These are phyloP conservation scores for Drosophila virilis DNA, from an alignment of 1,140 invertebrate genomes.

Conservation along the genomic window DNA sequence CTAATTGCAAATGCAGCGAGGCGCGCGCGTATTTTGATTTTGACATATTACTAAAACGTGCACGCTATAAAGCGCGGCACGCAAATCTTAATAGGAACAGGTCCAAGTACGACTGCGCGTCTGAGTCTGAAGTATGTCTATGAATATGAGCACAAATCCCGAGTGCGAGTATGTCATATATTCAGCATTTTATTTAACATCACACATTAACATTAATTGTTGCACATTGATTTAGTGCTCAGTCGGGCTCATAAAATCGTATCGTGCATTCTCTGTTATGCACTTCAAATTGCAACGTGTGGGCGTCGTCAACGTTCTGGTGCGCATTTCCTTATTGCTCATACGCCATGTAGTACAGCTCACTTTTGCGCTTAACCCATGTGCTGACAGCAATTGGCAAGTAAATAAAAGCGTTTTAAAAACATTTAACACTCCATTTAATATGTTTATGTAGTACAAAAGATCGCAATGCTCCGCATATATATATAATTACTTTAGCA, in stretches of 20 bases:
- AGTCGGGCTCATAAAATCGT: slow-evolving; percentile 43
- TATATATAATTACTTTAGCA: no score
- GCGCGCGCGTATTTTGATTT: slow-evolving; percentile 62
- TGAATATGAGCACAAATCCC: background rate
- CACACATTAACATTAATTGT: slow-evolving; percentile 60
- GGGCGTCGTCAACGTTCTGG: slow-evolving; percentile 52
- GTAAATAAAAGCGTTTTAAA: no score
- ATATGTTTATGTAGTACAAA: no score
- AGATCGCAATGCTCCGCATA: no score
- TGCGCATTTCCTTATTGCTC: slow-evolving; percentile 70
- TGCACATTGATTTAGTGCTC: slow-evolving; percentile 65
- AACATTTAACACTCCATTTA: no score
- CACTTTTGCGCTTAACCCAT: slow-evolving; percentile 3
- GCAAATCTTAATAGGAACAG: slow-evolving; percentile 63
- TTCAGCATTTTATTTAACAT: slow-evolving; percentile 68
- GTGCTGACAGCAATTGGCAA: background rate
- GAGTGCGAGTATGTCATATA: slow-evolving; percentile 37
- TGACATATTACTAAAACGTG: slow-evolving; percentile 82
- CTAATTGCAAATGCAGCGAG: slow-evolving; percentile 73
- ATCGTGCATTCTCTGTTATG: slow-evolving; percentile 52
- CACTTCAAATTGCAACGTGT: slow-evolving; percentile 45
- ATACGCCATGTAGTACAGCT: slow-evolving; percentile 61
- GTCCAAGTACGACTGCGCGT: slow-evolving; percentile 27
- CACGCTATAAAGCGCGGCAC: slow-evolving; percentile 57
- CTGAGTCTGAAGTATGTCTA: background rate